Percentiles rank a stretch among this genome's conserved stretches.
Evolutionary conservation across 2,113 vertebrate genomes (phyloP).

Genomic region (Etheostoma spectabile): DNA sequence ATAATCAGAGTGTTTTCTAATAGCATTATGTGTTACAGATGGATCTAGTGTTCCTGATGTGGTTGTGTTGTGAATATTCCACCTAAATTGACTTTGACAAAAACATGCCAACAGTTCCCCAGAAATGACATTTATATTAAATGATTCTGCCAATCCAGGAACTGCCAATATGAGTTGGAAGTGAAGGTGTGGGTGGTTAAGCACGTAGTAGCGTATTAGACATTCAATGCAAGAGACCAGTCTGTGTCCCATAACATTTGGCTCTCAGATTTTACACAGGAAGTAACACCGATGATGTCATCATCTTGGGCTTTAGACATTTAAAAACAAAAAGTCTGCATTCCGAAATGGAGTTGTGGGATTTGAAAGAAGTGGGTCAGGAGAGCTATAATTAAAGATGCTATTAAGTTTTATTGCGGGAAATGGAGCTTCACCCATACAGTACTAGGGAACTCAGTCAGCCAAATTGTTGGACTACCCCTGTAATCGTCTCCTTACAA

Average conservation of each 20-base stretch:
- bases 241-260: too few species aligned
- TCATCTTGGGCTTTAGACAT: background rate
- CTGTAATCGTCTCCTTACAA: too few species aligned
- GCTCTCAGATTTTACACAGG: background rate
- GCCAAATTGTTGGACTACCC: too few species aligned
- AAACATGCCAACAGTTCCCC: background rate
- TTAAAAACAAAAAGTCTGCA: background rate
- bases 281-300: background rate
- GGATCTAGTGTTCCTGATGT: background rate
- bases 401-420: too few species aligned
- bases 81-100: background rate
- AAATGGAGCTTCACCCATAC: too few species aligned
- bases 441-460: background rate
- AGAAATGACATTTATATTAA: background rate
- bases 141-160: background rate
- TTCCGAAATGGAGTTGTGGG: background rate
- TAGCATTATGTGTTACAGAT: background rate
- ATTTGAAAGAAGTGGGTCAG: background rate
- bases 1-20: background rate
- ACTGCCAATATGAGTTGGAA: background rate
- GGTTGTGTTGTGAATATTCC: background rate
- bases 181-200: background rate
- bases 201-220: background rate
- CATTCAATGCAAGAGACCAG: background rate
- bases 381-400: background rate